Conservation (phyloP, 2,797 vertebrate genomes). For the Neopelma chrysocephalum region DNA sequence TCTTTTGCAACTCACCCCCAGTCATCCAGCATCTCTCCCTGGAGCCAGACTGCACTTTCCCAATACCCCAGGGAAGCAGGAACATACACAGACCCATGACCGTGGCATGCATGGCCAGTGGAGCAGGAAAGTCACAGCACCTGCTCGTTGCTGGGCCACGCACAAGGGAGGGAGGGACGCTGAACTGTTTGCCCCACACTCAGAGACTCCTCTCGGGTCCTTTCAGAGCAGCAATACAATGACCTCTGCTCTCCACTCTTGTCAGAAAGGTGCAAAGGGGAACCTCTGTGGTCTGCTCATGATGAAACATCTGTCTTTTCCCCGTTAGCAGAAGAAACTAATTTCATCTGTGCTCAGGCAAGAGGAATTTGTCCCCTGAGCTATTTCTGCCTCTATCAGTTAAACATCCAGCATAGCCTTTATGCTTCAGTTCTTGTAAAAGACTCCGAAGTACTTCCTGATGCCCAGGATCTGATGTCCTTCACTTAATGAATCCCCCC, state of each 20-base stretch:
- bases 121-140: background rate
- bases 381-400: conserved; percentile 8
- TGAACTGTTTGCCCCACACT: accelerated
- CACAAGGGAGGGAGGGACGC: accelerated
- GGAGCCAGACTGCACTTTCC: background rate
- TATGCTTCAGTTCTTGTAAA: background rate
- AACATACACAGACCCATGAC: too few relatives aligned
- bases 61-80: background rate
- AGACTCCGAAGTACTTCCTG: background rate
- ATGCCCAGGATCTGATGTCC: background rate
- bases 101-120: accelerated
- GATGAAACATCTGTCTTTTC: background rate
- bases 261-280: background rate
- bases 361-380: conserved; percentile 29
- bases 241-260: accelerated
- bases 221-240: background rate
- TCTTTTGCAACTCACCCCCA: background rate
- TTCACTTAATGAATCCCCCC: background rate
- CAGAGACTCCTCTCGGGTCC: accelerated
- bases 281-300: background rate
- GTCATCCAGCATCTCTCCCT: background rate
- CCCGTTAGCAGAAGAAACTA: background rate
- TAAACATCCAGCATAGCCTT: background rate
- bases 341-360: background rate
- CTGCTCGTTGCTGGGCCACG: accelerated